phyloP scores from a whole-genome alignment of 2,888 invertebrate species.

The Andricus curvator region DNA sequence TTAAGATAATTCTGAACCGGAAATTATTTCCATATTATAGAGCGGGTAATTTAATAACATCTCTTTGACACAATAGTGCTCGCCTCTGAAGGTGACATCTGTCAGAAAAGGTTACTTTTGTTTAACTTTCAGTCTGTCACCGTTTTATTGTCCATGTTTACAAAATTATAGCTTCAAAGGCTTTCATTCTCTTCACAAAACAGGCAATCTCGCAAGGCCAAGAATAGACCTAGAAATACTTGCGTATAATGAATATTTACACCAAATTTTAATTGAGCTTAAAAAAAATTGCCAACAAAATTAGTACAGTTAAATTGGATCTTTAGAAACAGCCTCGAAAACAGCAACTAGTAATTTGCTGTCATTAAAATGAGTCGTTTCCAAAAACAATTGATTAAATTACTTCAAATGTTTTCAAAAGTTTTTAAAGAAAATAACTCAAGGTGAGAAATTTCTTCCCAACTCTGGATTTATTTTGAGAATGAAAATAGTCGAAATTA shows the following conservation, averaged over 20 bases:
- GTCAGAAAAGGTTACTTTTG: conserved; percentile 1
- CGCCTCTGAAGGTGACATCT: not conserved
- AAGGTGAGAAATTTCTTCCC: no score
- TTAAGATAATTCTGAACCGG: no score
- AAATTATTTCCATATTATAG: no score
- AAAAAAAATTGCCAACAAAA: not conserved
- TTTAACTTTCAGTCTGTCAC: conserved; percentile 1
- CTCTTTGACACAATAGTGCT: not conserved
- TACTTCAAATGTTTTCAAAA: no score
- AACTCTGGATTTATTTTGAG: no score
- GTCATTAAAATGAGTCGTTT: not conserved
- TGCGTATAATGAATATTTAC: not conserved
- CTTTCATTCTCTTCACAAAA: not conserved
- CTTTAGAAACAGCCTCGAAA: not conserved
- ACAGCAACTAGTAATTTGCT: not conserved
- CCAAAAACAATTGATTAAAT: no score
- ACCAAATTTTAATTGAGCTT: not conserved
- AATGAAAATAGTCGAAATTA: no score
- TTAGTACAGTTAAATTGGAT: not conserved
- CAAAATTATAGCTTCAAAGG: not conserved
- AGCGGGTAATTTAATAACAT: not conserved
- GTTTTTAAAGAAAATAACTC: no score
- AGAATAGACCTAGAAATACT: not conserved
- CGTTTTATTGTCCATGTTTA: not conserved
- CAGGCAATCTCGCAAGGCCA: not conserved